A percentile compares a stretch with the other conserved stretches of the same genome.
Conservation (phyloP, 2,888 invertebrate species). For the Habrosyne pyritoides region DNA sequence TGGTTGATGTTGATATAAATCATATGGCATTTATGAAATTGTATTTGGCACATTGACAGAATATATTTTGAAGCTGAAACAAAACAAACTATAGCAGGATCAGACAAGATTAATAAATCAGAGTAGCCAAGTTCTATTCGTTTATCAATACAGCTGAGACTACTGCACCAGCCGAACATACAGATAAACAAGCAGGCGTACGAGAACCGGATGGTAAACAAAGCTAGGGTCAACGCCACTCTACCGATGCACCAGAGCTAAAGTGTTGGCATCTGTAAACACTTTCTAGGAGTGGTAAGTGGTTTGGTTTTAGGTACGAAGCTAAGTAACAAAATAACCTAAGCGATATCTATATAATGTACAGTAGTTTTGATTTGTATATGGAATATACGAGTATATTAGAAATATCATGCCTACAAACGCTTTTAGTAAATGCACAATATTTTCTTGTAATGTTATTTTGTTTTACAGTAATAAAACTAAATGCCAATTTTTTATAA, state of each 20-base stretch:
- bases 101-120: constrained; percentile 34
- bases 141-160: constrained; percentile 48
- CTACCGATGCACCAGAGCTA: constrained; percentile 27
- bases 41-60: background rate
- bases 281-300: background rate
- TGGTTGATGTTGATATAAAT: background rate
- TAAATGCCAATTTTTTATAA: no score
- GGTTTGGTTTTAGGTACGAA: background rate
- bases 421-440: no score
- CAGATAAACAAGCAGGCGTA: constrained; percentile 44
- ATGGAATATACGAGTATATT: no score
- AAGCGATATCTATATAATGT: background rate
- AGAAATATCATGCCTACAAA: no score
- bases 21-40: background rate
- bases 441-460: no score
- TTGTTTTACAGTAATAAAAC: no score
- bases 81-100: background rate
- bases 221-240: constrained; percentile 66
- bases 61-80: background rate
- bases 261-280: constrained; percentile 22
- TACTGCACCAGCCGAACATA: constrained; percentile 43
- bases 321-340: background rate
- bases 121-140: constrained; percentile 27
- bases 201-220: constrained; percentile 65
- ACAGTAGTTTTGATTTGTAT: no score